phyloP scores from a whole-genome alignment of 2,113 vertebrate genomes.

The Oxyura jamaicensis region DNA sequence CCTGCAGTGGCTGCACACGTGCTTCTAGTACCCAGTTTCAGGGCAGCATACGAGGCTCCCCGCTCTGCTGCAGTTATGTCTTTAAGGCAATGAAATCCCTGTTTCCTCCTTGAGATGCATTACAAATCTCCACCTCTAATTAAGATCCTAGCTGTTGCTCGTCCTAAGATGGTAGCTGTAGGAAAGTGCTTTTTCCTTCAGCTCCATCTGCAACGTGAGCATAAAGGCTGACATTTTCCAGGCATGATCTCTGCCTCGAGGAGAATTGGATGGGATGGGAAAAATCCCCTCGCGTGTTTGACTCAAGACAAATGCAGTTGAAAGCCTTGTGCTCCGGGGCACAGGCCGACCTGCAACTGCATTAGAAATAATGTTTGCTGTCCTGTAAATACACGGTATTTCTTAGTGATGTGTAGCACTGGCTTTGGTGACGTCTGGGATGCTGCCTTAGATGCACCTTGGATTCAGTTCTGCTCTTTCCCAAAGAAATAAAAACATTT shows the following conservation, averaged over 20 bases:
- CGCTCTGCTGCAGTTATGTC: not conserved
- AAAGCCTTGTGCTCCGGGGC: not conserved
- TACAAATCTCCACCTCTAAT: not conserved
- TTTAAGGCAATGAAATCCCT: not conserved
- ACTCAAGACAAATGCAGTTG: not conserved
- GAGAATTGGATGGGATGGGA: not conserved
- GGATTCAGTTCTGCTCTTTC: not conserved
- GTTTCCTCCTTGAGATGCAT: not conserved
- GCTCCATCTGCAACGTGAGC: not conserved
- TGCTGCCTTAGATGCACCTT: not conserved
- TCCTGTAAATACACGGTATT: not conserved
- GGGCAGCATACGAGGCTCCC: rapidly evolving
- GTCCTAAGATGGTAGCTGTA: not conserved
- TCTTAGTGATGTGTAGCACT: not conserved
- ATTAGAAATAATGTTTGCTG: not conserved
- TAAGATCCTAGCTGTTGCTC: not conserved
- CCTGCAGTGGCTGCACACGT: not conserved
- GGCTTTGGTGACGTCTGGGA: not conserved
- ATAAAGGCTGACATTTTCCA: not conserved
- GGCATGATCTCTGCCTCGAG: not conserved
- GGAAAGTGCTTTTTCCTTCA: not conserved
- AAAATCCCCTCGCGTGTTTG: not conserved
- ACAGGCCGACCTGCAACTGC: not conserved
- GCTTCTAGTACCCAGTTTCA: not conserved
- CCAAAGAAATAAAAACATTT: not conserved